Base-by-base conservation (phyloP, 2,797 vertebrate genomes). In the Lepidocolaptes lacrymiger region DNA sequence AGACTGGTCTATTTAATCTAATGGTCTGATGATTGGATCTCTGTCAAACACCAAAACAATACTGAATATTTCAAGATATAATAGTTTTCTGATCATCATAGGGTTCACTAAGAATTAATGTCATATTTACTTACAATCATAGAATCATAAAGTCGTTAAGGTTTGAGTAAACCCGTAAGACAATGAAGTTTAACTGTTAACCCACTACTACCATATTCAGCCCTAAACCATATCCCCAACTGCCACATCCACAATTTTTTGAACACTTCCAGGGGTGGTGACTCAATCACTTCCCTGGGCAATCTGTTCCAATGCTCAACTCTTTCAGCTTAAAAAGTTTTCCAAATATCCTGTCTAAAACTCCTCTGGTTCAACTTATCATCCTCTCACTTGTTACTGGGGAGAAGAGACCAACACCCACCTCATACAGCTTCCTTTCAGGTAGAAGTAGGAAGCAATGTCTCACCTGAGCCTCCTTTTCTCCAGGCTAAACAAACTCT, bases 391-490 rank as follows among this genome's bases (percentile, higher is more conserved):
- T 46, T 39, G 4, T 48, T 36, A 20, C 34, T 4, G 23, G 30
- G 15, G 21, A 54, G 30, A 62, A 27, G 34, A 41, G 34, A 32
- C 6, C 39, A 10, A 4, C 3, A 16, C 26, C 7, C 52, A 16
- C 6, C 8, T 67, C 1, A 2, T 21, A 30, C 37, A 30, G 14
- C 9, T 11, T 2, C 0, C 5, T 6, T 34, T 46, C 37, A 41
- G 28, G 10, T 12, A 41, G 39, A 7, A 39, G 30, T 32, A 28
- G 34, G 36, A 12, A 32, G 15, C 1, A 13, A 24, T 27, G 5
- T 55, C 32, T 43, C 14, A 6, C 8, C 15, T 32, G 19, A 21
- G 27, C 13, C 6, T 55, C 32, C 13, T 82, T 49, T 75, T n/a
- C 59, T 75, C 19, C 43, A 49, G 17, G 41, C 9, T 82, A 30